A percentile compares a stretch with the other conserved stretches of the same genome.
Conservation (phyloP, 1,140 invertebrate species). For the Choristoneura fumiferana region DNA sequence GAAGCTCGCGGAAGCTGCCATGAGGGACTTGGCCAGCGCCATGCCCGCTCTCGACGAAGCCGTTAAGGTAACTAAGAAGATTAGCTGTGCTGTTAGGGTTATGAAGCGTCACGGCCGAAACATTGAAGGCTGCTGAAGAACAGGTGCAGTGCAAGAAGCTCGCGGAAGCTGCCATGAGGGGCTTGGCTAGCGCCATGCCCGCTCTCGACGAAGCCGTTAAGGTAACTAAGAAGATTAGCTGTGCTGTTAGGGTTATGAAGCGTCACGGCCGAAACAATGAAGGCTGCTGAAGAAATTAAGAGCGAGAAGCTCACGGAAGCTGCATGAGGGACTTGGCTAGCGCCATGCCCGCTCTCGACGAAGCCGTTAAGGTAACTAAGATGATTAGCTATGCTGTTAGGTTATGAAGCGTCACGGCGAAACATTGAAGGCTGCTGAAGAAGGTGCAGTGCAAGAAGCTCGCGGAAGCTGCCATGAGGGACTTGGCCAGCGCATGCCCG, state of each 20-base stretch:
- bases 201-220: constrained; percentile 89
- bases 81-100: too few species aligned
- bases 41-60: constrained; percentile 92
- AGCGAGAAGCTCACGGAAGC: constrained; percentile 88
- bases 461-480: constrained; percentile 87
- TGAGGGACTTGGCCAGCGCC: constrained; percentile 89
- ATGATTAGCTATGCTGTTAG: too few species aligned
- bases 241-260: too few species aligned
- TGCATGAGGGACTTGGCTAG: constrained; percentile 87
- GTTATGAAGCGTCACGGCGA: constrained; percentile 82
- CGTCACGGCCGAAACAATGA: constrained; percentile 82
- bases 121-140: constrained; percentile 86
- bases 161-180: constrained; percentile 87
- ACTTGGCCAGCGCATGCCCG: constrained; percentile 91
- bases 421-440: constrained; percentile 86
- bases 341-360: constrained; percentile 91
- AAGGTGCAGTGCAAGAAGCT: constrained; percentile 87
- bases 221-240: too few species aligned
- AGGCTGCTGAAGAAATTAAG: constrained; percentile 87
- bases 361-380: constrained; percentile 85
- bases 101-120: constrained; percentile 82
- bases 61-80: constrained; percentile 80
- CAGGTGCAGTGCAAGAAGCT: constrained; percentile 88
- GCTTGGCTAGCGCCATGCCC: constrained; percentile 90
- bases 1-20: constrained; percentile 87